Percentiles rank a stretch among this genome's conserved stretches.
These are phyloP conservation scores for Xiphophorus couchianus DNA, from an alignment of 2,113 vertebrate genomes.

Conservation along the genomic window DNA sequence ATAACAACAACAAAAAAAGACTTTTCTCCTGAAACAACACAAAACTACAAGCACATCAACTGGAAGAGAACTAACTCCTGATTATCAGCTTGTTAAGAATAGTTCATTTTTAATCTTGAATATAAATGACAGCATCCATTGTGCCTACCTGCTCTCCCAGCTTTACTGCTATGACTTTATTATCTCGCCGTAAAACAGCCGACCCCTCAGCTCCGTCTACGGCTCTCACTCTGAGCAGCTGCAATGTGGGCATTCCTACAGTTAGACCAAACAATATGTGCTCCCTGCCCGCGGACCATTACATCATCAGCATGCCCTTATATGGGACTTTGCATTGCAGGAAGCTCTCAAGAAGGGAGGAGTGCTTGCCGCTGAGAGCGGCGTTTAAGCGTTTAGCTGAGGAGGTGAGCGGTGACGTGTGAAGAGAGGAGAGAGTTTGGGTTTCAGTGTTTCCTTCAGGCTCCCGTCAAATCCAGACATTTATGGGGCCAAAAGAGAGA, in stretches of 20 bases:
- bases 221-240: slow-evolving; percentile 64
- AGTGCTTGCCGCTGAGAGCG: slow-evolving; percentile 55
- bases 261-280: slow-evolving; percentile 90
- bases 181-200: slow-evolving; percentile 40
- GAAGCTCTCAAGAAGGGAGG: slow-evolving; percentile 73
- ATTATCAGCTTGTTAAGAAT: slow-evolving; percentile 7
- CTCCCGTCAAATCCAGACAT: slow-evolving; percentile 61
- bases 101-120: slow-evolving; percentile 10
- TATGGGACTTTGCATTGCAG: slow-evolving; percentile 87
- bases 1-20: too few relatives aligned
- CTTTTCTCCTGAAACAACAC: neutral
- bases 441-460: slow-evolving; percentile 70
- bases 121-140: slow-evolving; percentile 4
- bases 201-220: slow-evolving; percentile 36
- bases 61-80: neutral
- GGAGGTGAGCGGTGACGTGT: slow-evolving; percentile 47
- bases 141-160: slow-evolving; percentile 73
- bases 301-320: slow-evolving; percentile 95
- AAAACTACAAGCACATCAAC: neutral
- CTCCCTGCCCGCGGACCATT: slow-evolving; percentile 90
- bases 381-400: slow-evolving; percentile 33
- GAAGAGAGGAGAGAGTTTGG: slow-evolving; percentile 69
- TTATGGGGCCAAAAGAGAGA: slow-evolving; percentile 31
- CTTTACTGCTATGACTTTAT: slow-evolving; percentile 61
- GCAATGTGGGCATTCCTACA: slow-evolving; percentile 88